A percentile compares a stretch with the other conserved stretches of the same genome.
Evolutionary conservation across 2,797 vertebrate genomes (phyloP).

Genomic region (Sebastiscus albofasciatus): DNA sequence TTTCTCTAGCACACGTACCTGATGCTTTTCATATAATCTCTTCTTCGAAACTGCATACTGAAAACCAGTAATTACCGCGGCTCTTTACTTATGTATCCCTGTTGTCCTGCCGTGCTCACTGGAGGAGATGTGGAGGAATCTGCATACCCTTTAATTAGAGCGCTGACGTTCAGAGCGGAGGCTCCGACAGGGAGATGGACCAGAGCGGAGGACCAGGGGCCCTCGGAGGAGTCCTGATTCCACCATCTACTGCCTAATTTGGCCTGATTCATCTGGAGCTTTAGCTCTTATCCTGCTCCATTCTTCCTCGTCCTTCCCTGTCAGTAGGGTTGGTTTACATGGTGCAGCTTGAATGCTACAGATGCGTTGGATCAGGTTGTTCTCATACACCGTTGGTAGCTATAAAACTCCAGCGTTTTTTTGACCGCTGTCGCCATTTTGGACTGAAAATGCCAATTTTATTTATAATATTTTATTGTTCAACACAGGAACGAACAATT

Average conservation of each 20-base stretch:
- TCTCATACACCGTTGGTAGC: too few relatives aligned
- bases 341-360: background rate
- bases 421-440: too few relatives aligned
- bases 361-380: background rate
- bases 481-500: too few relatives aligned
- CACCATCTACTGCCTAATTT: conserved; percentile 62
- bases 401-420: too few relatives aligned
- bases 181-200: conserved; percentile 50
- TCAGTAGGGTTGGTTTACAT: background rate
- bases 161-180: conserved; percentile 33
- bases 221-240: conserved; percentile 48
- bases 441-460: too few relatives aligned
- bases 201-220: conserved; percentile 53
- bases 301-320: background rate
- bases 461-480: too few relatives aligned
- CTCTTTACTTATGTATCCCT: conserved; percentile 73
- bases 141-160: conserved; percentile 80
- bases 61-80: conserved; percentile 70
- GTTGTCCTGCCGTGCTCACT: conserved; percentile 67
- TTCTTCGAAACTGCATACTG: conserved; percentile 46
- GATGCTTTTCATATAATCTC: conserved; percentile 37
- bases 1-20: background rate
- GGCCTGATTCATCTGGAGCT: conserved; percentile 43
- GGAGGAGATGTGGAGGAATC: conserved; percentile 65
- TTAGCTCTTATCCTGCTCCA: conserved; percentile 17